Conservation (phyloP, 2,888 invertebrate species). For the Stenoptilia bipunctidactyla region DNA sequence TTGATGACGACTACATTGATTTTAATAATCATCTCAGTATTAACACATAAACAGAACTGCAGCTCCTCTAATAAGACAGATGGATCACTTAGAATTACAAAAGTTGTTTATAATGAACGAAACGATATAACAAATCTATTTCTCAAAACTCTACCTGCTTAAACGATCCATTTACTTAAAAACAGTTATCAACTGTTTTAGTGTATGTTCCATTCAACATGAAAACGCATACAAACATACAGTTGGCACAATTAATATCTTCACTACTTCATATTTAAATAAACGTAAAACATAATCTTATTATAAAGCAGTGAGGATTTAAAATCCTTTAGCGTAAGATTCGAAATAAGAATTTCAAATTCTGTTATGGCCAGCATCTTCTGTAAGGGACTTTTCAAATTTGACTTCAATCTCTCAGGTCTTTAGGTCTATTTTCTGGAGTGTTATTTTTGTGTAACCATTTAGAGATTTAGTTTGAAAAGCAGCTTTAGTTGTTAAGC, state of each 20-base stretch:
- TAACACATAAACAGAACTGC: no score
- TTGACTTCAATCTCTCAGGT: slow-evolving; percentile 36
- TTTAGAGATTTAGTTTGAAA: slow-evolving; percentile 23
- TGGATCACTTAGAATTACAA: no score
- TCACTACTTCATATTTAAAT: slow-evolving; percentile 28
- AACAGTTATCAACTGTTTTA: slow-evolving; percentile 30
- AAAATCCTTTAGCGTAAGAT: slow-evolving; percentile 61
- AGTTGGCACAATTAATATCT: slow-evolving; percentile 51
- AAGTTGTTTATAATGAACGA: no score
- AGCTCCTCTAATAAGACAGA: no score
- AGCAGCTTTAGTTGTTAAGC: slow-evolving; percentile 20
- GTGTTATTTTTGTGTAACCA: slow-evolving; percentile 22
- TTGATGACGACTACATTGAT: no score
- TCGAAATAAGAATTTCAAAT: slow-evolving; percentile 67
- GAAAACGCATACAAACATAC: slow-evolving; percentile 28
- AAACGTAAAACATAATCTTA: slow-evolving; percentile 50
- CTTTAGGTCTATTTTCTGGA: slow-evolving; percentile 36
- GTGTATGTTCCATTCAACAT: slow-evolving; percentile 29
- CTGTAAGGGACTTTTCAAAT: slow-evolving; percentile 27
- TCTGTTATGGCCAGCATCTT: slow-evolving; percentile 30
- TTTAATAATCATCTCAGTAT: no score
- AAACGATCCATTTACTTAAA: slow-evolving; percentile 26
- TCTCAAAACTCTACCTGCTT: slow-evolving; percentile 9
- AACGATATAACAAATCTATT: slow-evolving; percentile 9
- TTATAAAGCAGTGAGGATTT: slow-evolving; percentile 56